Evolutionary conservation across 2,113 vertebrate species (phyloP).

Genomic region (Rhea americana): DNA sequence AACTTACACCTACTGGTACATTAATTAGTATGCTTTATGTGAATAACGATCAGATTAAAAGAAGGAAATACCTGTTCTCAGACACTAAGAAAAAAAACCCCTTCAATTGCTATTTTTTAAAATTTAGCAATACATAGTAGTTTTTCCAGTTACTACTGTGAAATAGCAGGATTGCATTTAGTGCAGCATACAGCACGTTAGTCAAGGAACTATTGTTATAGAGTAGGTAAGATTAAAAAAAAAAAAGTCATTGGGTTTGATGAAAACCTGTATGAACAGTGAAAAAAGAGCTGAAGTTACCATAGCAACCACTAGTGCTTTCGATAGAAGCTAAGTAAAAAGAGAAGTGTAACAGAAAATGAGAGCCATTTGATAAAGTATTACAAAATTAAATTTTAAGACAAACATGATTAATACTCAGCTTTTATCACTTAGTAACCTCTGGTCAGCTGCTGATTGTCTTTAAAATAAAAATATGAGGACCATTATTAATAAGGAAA

Average conservation of each 20-base stretch:
- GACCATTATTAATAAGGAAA: neutral
- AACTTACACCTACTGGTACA: neutral
- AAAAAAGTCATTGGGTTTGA: constrained; percentile 68
- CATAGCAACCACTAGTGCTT: constrained; percentile 68
- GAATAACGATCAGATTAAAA: neutral
- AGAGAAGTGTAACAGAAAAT: constrained; percentile 49
- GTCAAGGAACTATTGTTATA: constrained; percentile 57
- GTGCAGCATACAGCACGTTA: constrained; percentile 23
- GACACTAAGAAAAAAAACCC: neutral
- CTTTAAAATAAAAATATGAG: neutral
- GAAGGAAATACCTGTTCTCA: neutral
- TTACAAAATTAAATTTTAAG: constrained; percentile 51
- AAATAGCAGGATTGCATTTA: constrained; percentile 32
- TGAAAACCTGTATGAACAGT: constrained; percentile 68
- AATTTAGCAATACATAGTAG: neutral
- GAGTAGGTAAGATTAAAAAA: constrained; percentile 57
- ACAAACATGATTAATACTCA: constrained; percentile 18
- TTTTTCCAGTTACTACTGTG: constrained; percentile 10
- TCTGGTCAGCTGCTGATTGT: neutral
- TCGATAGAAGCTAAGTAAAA: constrained; percentile 49
- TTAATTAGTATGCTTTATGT: neutral
- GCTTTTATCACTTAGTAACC: constrained; percentile 25
- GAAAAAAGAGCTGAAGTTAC: constrained; percentile 58
- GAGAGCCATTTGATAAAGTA: constrained; percentile 43
- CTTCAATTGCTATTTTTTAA: constrained; percentile 17